Percentiles rank a stretch among this genome's conserved stretches.
phyloP scores from a whole-genome alignment of 1,140 invertebrate genomes.

The Anthonomus grandis region DNA sequence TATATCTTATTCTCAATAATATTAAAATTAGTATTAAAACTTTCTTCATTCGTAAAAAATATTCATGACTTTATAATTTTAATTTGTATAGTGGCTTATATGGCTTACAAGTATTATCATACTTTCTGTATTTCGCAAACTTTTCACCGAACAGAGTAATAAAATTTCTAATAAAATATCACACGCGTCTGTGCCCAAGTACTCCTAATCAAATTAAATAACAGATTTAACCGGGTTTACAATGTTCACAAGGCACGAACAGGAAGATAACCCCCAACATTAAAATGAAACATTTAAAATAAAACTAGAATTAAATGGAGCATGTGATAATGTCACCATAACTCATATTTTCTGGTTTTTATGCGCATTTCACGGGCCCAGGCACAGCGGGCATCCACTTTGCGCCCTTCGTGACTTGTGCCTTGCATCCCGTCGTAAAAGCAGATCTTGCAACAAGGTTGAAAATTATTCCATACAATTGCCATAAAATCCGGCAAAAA shows the following conservation, averaged over 20 bases:
- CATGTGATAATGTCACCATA: slow-evolving; percentile 45
- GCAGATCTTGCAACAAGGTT: slow-evolving; percentile 30
- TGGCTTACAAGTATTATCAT: too few relatives aligned
- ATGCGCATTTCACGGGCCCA: slow-evolving; percentile 25
- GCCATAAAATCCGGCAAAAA: slow-evolving; percentile 19
- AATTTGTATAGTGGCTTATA: too few relatives aligned
- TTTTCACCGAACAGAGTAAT: too few relatives aligned
- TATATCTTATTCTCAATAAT: too few relatives aligned
- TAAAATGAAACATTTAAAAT: slow-evolving; percentile 41
- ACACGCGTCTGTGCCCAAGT: too few relatives aligned
- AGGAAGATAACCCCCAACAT: slow-evolving; percentile 18
- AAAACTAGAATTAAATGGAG: slow-evolving; percentile 45
- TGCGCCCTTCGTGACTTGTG: slow-evolving; percentile 22
- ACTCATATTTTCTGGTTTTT: slow-evolving; percentile 42
- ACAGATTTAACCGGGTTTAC: background rate
- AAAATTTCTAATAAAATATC: too few relatives aligned
- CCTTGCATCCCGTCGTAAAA: slow-evolving; percentile 29
- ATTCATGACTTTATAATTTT: too few relatives aligned
- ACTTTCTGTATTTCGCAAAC: too few relatives aligned
- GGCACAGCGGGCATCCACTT: slow-evolving; percentile 29
- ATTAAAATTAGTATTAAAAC: too few relatives aligned
- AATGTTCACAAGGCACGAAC: slow-evolving; percentile 17
- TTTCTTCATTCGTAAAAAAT: too few relatives aligned
- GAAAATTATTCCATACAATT: slow-evolving; percentile 28
- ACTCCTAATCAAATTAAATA: too few relatives aligned